Conservation (phyloP, 2,888 invertebrate genomes). For the Acanthosoma haemorrhoidale region DNA sequence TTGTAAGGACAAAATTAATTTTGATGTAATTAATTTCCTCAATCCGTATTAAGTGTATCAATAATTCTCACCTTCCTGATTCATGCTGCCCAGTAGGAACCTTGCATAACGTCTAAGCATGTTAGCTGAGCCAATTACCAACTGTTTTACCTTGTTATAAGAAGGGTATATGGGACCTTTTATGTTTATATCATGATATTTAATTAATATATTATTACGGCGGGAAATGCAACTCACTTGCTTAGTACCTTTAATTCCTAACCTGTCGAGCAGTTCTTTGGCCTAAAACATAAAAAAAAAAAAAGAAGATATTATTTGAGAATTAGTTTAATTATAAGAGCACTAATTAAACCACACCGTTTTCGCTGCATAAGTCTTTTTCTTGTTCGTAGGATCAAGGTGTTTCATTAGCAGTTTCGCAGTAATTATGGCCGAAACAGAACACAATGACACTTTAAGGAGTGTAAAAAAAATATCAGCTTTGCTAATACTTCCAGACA, state of each 20-base stretch:
- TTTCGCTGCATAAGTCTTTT: conserved; percentile 77
- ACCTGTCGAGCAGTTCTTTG: conserved; percentile 22
- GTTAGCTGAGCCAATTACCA: too few species aligned
- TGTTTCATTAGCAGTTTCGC: conserved; percentile 88
- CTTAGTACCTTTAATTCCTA: conserved; percentile 21
- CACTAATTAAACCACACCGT: conserved; percentile 49
- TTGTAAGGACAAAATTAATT: too few species aligned
- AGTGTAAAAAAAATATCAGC: neutral
- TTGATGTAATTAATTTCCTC: too few species aligned
- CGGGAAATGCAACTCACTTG: conserved; percentile 23
- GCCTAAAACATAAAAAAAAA: conserved; percentile 30
- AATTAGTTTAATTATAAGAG: neutral
- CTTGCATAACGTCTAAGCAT: too few species aligned
- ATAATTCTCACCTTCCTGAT: too few species aligned
- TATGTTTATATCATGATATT: too few species aligned
- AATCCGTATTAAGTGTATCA: too few species aligned
- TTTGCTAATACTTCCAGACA: too few species aligned
- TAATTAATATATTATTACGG: too few species aligned
- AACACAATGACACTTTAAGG: conserved; percentile 64
- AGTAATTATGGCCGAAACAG: conserved; percentile 79
- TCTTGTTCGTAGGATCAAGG: conserved; percentile 86
- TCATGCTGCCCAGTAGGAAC: too few species aligned
- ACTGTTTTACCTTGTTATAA: too few species aligned
- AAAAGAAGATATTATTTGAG: neutral
- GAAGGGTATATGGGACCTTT: too few species aligned